These are phyloP conservation scores for Galeruca laticollis DNA, from an alignment of 2,888 invertebrate species.

Conservation along the genomic window DNA sequence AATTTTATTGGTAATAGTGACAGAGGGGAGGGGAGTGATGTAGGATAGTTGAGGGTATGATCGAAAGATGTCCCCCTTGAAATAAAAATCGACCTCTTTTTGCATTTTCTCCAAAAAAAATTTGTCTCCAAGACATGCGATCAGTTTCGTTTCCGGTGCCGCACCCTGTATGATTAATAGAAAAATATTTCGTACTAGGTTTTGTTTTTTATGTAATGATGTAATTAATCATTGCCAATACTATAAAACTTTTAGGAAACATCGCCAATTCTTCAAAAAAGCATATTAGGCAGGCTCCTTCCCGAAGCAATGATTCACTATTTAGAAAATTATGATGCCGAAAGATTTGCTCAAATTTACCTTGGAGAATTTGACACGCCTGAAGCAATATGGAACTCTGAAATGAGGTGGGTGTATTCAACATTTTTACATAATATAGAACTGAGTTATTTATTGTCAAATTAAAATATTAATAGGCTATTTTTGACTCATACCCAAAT, in stretches of 20 bases:
- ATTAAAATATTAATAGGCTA: not conserved
- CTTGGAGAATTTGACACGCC: slow-evolving; percentile 99
- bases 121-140: no score
- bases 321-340: slow-evolving; percentile 97
- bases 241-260: slow-evolving; percentile 49
- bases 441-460: no score
- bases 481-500: no score
- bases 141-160: no score
- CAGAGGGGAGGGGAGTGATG: no score
- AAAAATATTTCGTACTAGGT: slow-evolving; percentile 18
- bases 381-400: slow-evolving; percentile 98
- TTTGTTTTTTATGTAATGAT: slow-evolving; percentile 10
- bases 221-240: not conserved
- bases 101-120: no score
- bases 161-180: slow-evolving; percentile 18
- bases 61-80: no score
- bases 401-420: slow-evolving; percentile 79
- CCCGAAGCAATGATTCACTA: slow-evolving; percentile 99
- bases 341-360: slow-evolving; percentile 98
- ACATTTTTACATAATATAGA: no score
- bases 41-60: no score
- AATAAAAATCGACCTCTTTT: no score
- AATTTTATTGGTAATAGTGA: no score
- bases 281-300: slow-evolving; percentile 91
- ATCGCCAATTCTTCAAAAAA: slow-evolving; percentile 90